A percentile compares a stretch with the other conserved stretches of the same genome.
phyloP scores from a whole-genome alignment of 2,113 vertebrate genomes.

The Albula goreensis region DNA sequence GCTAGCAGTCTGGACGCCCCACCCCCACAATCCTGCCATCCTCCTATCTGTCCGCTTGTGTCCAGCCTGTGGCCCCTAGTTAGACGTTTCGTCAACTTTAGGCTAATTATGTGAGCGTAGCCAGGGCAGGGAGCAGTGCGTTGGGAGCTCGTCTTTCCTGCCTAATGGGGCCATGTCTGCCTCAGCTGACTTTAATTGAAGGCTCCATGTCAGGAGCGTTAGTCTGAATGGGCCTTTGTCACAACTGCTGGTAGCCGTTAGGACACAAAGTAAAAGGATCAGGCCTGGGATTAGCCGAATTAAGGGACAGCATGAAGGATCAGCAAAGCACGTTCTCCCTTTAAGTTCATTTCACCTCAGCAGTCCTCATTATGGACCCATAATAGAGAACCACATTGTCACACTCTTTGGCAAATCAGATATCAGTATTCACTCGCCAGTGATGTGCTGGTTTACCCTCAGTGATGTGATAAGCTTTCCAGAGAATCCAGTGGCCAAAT shows the following conservation, averaged over 20 bases:
- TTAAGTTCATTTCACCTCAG: constrained; percentile 10
- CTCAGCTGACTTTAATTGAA: constrained; percentile 84
- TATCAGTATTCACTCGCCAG: not conserved
- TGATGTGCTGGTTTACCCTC: not conserved
- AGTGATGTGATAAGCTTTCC: not conserved
- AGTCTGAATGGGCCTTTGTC: constrained; percentile 63
- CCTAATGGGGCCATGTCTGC: constrained; percentile 85
- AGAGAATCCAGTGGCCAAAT: constrained; percentile 6
- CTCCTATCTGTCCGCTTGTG: constrained; percentile 35
- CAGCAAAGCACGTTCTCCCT: not conserved
- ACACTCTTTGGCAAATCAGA: not conserved
- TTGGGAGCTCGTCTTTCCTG: constrained; percentile 73
- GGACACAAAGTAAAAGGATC: constrained; percentile 63
- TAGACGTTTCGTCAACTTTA: constrained; percentile 76
- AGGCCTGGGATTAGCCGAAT: constrained; percentile 61
- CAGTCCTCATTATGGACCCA: not conserved
- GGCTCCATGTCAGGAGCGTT: constrained; percentile 75
- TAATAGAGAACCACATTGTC: not conserved
- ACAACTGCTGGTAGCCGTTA: constrained; percentile 64
- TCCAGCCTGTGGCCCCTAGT: constrained; percentile 64
- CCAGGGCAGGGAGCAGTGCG: constrained; percentile 69
- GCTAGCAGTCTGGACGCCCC: not conserved
- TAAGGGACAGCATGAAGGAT: constrained; percentile 28
- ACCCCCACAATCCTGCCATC: no score
- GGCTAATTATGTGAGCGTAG: constrained; percentile 80